A percentile compares a stretch with the other conserved stretches of the same genome.
Evolutionary conservation across 2,113 vertebrate species (phyloP).

Genomic region (Oncorhynchus gorbuscha): DNA sequence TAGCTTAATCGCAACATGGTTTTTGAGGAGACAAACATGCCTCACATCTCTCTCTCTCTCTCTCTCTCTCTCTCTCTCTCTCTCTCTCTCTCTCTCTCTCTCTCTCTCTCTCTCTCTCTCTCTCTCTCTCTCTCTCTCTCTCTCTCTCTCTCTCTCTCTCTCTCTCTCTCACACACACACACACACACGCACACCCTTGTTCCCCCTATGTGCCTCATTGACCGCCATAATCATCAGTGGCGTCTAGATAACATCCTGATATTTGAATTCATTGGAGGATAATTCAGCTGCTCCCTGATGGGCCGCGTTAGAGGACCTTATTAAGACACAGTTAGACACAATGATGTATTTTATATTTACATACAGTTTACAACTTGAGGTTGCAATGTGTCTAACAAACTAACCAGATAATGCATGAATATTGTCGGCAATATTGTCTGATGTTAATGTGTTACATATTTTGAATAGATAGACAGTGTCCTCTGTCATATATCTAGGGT

Average conservation of each 20-base stretch:
- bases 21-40: neutral
- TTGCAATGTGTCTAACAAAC: constrained; percentile 48
- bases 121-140: constrained; percentile 49
- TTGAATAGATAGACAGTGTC: constrained; percentile 57
- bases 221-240: constrained; percentile 64
- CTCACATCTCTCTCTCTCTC: constrained; percentile 5
- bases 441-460: constrained; percentile 26
- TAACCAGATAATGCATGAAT: constrained; percentile 55
- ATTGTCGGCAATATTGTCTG: constrained; percentile 59
- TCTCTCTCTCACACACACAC: too few species aligned
- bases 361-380: constrained; percentile 41
- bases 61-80: constrained; percentile 32
- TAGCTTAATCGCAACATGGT: constrained; percentile 30
- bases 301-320: constrained; percentile 59
- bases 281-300: constrained; percentile 56
- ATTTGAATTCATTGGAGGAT: constrained; percentile 63
- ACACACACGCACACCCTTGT: neutral
- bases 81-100: too few species aligned
- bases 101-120: neutral
- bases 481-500: neutral
- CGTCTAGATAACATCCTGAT: constrained; percentile 60
- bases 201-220: constrained; percentile 55
- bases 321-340: constrained; percentile 53
- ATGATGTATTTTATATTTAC: constrained; percentile 61
- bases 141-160: too few species aligned